A percentile compares a stretch with the other conserved stretches of the same genome.
Evolutionary conservation across 1,140 invertebrate genomes (phyloP).

Genomic region (Phocides pigmalion): DNA sequence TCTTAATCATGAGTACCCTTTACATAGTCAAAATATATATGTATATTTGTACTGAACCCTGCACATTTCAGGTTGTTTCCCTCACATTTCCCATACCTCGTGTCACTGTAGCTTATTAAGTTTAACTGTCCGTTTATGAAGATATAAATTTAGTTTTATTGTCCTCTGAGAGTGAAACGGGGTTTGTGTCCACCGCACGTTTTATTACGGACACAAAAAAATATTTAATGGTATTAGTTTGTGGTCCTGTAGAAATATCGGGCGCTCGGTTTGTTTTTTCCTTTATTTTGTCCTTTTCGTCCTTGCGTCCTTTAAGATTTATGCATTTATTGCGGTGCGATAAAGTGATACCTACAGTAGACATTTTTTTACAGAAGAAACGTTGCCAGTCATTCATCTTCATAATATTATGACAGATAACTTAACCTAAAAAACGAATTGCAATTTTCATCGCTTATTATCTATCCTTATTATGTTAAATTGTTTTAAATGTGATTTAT

Average conservation of each 20-base stretch:
- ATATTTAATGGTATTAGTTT: conserved; percentile 25
- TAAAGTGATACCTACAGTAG: too few species aligned
- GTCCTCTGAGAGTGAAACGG: conserved; percentile 30
- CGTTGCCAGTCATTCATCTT: too few species aligned
- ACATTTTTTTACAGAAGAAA: too few species aligned
- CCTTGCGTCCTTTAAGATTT: too few species aligned
- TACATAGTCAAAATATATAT: not conserved
- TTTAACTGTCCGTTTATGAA: conserved; percentile 42
- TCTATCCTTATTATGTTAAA: too few species aligned
- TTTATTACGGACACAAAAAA: conserved; percentile 26
- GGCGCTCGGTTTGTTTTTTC: not conserved
- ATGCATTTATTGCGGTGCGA: too few species aligned
- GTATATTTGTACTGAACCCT: not conserved
- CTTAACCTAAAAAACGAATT: too few species aligned
- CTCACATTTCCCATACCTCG: not conserved
- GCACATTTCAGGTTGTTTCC: not conserved
- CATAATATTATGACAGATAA: too few species aligned
- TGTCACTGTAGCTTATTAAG: conserved; percentile 43
- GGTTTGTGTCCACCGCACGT: conserved; percentile 15
- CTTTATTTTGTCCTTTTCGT: not conserved
- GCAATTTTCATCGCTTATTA: too few species aligned
- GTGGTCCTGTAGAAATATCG: conserved; percentile 4
- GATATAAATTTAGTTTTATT: conserved; percentile 49
- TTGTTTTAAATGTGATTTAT: too few species aligned
- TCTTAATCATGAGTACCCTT: too few species aligned